Conservation (phyloP, 2,888 invertebrate genomes). For the Lutraria lutraria region DNA sequence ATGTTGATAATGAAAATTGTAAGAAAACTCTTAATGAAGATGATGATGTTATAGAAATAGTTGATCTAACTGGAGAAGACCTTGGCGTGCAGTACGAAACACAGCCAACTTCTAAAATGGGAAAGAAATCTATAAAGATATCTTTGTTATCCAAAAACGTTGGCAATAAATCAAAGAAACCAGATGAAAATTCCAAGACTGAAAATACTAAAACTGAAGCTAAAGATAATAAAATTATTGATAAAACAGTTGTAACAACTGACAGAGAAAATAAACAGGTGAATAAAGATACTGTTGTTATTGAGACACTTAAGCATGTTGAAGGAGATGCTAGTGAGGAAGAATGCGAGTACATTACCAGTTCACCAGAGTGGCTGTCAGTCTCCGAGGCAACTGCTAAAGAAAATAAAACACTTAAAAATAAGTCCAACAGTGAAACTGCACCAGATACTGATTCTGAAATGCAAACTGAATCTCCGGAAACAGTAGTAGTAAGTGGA, state of each 20-base stretch:
- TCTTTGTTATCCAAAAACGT: conserved; percentile 40
- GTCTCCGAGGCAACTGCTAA: background rate
- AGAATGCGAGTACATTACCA: background rate
- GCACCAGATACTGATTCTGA: background rate
- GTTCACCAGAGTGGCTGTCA: conserved; percentile 39
- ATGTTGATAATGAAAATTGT: conserved; percentile 18
- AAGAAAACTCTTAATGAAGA: background rate
- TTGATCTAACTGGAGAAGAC: conserved; percentile 58
- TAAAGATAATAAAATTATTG: background rate
- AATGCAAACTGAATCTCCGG: background rate
- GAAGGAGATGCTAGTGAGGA: background rate
- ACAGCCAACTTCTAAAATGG: conserved; percentile 27
- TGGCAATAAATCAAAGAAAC: conserved; percentile 8
- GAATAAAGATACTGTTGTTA: conserved; percentile 15
- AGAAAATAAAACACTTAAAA: background rate
- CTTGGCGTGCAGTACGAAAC: background rate
- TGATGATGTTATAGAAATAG: conserved; percentile 44
- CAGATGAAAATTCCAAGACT: background rate
- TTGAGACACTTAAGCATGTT: background rate
- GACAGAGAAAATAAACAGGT: background rate
- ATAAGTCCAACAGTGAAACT: background rate
- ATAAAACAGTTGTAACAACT: background rate
- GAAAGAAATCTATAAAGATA: conserved; percentile 61
- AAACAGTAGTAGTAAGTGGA: conserved; percentile 24
- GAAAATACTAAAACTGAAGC: background rate